Base-by-base conservation (phyloP, 2,888 invertebrate species). In the Eudasyphora cyanicolor region DNA sequence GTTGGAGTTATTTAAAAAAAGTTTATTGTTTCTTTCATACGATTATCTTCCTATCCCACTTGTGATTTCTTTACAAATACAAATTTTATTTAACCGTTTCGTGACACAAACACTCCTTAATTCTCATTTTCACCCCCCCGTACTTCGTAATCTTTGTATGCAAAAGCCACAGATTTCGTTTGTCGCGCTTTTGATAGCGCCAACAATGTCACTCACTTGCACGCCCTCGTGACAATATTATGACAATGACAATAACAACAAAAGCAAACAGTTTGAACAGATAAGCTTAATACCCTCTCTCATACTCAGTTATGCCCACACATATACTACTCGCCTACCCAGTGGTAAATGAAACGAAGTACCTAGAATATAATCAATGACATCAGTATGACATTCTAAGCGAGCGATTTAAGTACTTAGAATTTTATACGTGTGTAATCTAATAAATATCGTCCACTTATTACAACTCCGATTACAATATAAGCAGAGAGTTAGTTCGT, bases 121-220 rank as follows among this genome's bases (percentile, higher is more conserved):
- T n/a, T n/a, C n/a, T n/a, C n/a, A n/a, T n/a, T n/a, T n/a, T n/a
- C 38, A 38, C 10, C 8, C 38, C 2, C 38, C 1, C 10, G 12
- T 38, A 35, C 5, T 8, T 38, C 38, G 14, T 8, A 3, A 38
- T 3, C 4, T 38, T 38, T 38, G 35, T 8, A 38, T 14, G 38
- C 38, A 14, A n/a, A n/a, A 38, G 38, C 45, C n/a, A n/a, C 14
- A n/a, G 45, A 45, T n/a, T n/a, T 45, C n/a, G n/a, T 45, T 45
- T 45, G n/a, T 45, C 35, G 29, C 54, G 14, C 38, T 17, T 73
- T 83, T 83, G 74, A 80, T 84, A 84, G 81, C 84, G 75, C 49
- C 62, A 81, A 78, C 60, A 84, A 81, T 81, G 81, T 81, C 84
- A 84, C 78, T 81, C 81, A 84, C 78, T 81, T 81, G 69, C 81